Percentiles rank a stretch among this genome's conserved stretches.
Conservation (phyloP, 2,888 invertebrate genomes). For the Loripinus fragilis region DNA sequence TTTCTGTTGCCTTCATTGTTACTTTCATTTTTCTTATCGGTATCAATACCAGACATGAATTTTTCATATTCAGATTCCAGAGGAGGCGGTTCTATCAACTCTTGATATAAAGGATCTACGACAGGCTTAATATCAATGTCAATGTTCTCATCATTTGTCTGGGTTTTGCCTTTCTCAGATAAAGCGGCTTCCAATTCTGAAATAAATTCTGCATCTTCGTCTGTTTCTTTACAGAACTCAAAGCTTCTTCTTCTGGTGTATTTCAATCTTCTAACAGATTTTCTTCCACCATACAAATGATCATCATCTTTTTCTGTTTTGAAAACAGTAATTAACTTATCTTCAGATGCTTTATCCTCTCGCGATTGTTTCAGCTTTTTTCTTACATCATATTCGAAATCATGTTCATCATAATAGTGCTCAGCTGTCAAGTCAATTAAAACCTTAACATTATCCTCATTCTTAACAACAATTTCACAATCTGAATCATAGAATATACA, state of each 20-base stretch:
- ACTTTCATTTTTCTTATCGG: not conserved
- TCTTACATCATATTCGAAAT: slow-evolving; percentile 2
- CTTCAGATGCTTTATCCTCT: not conserved
- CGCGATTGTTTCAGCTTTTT: not conserved
- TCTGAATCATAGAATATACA: not conserved
- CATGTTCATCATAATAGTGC: not conserved
- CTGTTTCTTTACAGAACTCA: slow-evolving; percentile 29
- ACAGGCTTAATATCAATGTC: not conserved
- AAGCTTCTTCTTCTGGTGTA: slow-evolving; percentile 37
- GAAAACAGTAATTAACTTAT: not conserved
- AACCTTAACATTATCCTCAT: not conserved
- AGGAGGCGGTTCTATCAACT: not conserved
- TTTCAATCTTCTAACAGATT: slow-evolving; percentile 20
- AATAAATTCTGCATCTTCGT: slow-evolving; percentile 30
- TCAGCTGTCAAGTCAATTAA: not conserved
- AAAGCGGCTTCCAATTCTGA: not conserved
- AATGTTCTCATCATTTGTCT: not conserved
- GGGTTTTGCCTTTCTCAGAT: not conserved
- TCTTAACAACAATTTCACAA: slow-evolving; percentile 1
- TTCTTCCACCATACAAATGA: not conserved
- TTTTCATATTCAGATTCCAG: not conserved
- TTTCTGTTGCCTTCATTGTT: not conserved
- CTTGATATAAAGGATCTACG: not conserved
- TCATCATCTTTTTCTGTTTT: slow-evolving; percentile 4
- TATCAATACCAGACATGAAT: not conserved